A percentile compares a stretch with the other conserved stretches of the same genome.
Conservation (phyloP, 37 sponge, comb jelly and placozoan genomes). For the Haliclona indistincta region DNA sequence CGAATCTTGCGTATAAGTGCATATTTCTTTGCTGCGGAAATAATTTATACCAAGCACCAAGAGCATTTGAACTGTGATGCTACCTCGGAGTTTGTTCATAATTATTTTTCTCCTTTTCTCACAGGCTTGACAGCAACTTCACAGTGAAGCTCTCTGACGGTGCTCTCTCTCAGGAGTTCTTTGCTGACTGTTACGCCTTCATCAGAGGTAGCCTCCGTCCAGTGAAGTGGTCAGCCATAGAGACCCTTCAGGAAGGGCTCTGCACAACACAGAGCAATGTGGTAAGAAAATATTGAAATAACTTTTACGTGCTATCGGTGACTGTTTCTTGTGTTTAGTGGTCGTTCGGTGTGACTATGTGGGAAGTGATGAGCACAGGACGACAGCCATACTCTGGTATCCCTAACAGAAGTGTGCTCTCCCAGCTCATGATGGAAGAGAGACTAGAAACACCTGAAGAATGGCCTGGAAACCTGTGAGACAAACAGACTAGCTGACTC, state of each 20-base stretch:
- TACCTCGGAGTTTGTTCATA: background rate
- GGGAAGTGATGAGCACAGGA: slow-evolving; percentile 63
- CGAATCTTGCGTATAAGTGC: too few relatives aligned
- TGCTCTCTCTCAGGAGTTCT: slow-evolving; percentile 53
- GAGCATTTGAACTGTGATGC: background rate
- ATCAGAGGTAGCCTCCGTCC: slow-evolving; percentile 59
- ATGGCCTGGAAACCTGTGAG: slow-evolving; percentile 69
- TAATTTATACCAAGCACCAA: background rate
- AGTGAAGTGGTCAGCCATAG: slow-evolving; percentile 79
- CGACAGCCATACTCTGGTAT: slow-evolving; percentile 66
- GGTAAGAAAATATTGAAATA: slow-evolving; percentile 30
- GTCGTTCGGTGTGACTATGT: slow-evolving; percentile 71
- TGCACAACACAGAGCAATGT: slow-evolving; percentile 70
- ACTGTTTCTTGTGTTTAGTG: slow-evolving; percentile 31
- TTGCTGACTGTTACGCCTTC: slow-evolving; percentile 61
- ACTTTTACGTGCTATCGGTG: background rate
- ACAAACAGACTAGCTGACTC: too few relatives aligned
- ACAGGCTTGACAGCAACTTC: slow-evolving; percentile 65
- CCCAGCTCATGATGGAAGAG: slow-evolving; percentile 57
- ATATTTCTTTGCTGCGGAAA: too few relatives aligned
- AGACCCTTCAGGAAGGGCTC: slow-evolving; percentile 77
- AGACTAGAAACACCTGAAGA: slow-evolving; percentile 41
- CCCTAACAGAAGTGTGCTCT: slow-evolving; percentile 44
- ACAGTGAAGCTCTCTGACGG: slow-evolving; percentile 62
- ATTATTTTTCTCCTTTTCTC: background rate